Conservation (phyloP, 2,113 vertebrate genomes). For the Poeciliopsis occidentalis region DNA sequence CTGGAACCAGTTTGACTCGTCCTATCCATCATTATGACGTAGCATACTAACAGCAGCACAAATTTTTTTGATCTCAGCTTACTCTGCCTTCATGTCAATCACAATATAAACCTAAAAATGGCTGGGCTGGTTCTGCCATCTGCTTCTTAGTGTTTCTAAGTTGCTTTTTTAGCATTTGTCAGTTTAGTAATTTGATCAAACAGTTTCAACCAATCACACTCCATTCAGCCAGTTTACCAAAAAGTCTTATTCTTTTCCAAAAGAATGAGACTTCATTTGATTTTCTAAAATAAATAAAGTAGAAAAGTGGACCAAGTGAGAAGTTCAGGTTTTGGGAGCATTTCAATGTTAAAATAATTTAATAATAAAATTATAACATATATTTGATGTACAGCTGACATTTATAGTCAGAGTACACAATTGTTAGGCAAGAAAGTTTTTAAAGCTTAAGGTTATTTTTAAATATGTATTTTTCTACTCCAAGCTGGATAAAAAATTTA, state of each 20-base stretch:
- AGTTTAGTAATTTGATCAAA: background rate
- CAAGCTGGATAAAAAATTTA: background rate
- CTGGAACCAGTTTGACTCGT: slow-evolving; percentile 59
- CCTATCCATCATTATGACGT: slow-evolving; percentile 32
- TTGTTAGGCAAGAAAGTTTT: background rate
- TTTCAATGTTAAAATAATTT: background rate
- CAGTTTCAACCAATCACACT: background rate
- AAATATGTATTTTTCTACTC: background rate
- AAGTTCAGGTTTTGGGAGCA: background rate
- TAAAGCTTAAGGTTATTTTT: background rate
- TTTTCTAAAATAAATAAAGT: background rate
- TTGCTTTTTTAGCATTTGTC: background rate
- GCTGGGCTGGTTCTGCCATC: background rate
- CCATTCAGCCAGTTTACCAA: background rate
- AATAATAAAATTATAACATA: background rate
- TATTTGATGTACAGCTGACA: background rate
- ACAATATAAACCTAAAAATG: background rate
- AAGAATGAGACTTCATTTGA: too few relatives aligned
- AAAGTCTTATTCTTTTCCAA: background rate
- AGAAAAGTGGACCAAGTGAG: background rate
- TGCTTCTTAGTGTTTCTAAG: background rate
- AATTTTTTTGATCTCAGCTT: slow-evolving; percentile 32
- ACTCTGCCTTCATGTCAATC: slow-evolving; percentile 1
- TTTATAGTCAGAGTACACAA: background rate
- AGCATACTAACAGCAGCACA: slow-evolving; percentile 3